Evolutionary conservation across 2,797 vertebrate genomes (phyloP).

Genomic region (Eulemur rubriventer): DNA sequence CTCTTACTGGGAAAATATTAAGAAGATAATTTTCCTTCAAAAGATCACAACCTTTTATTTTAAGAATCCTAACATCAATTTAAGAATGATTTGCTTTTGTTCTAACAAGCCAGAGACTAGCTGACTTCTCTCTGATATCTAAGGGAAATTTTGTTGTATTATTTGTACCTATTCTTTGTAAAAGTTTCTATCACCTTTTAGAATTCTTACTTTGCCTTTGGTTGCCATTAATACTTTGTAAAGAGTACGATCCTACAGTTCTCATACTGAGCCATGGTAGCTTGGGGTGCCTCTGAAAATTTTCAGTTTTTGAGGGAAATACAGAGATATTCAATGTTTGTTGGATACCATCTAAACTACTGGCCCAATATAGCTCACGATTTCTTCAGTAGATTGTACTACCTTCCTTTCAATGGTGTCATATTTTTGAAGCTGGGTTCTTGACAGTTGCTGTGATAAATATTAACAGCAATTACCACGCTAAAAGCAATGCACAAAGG

Average conservation of each 20-base stretch:
- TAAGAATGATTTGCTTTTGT: conserved; percentile 47
- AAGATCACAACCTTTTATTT: background rate
- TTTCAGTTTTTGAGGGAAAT: background rate
- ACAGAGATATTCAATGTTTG: background rate
- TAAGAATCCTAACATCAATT: conserved; percentile 36
- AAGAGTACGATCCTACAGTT: background rate
- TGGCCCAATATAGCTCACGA: background rate
- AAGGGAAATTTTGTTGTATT: background rate
- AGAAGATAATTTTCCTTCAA: conserved; percentile 33
- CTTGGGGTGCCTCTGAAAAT: background rate
- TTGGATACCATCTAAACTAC: background rate
- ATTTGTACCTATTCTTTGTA: background rate
- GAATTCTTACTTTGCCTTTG: conserved; percentile 3
- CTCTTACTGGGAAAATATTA: conserved; percentile 12
- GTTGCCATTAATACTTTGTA: background rate
- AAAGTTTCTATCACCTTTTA: background rate
- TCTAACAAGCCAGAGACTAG: background rate
- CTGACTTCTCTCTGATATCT: background rate
- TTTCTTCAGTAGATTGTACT: background rate
- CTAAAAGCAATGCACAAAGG: background rate
- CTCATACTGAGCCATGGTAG: background rate
- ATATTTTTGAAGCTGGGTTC: background rate
- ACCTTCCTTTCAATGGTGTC: background rate
- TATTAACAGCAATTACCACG: background rate
- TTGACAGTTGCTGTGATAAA: background rate